A percentile compares a stretch with the other conserved stretches of the same genome.
These are phyloP conservation scores for Zosterops pallidus DNA, from an alignment of 2,113 vertebrate species.

Conservation along the genomic window DNA sequence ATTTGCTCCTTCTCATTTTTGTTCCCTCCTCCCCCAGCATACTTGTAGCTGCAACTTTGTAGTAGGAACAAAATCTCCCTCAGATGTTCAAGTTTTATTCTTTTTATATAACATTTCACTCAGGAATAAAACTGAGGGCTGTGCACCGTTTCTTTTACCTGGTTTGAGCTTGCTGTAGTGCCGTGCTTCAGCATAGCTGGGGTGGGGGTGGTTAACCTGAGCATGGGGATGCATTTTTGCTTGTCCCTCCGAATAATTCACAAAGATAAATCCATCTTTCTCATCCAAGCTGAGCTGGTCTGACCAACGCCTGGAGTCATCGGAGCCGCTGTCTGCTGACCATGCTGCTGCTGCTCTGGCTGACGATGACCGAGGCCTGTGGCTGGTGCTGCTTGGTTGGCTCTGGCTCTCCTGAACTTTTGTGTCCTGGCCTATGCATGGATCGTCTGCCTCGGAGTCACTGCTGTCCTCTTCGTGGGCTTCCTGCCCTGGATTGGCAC, in stretches of 20 bases:
- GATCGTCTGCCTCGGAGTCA: constrained; percentile 91
- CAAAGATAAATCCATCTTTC: constrained; percentile 96
- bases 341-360: constrained; percentile 77
- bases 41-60: not conserved
- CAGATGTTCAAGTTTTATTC: not conserved
- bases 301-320: constrained; percentile 94
- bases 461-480: constrained; percentile 94
- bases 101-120: not conserved
- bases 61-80: not conserved
- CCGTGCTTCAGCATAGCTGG: constrained; percentile 65
- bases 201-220: constrained; percentile 68
- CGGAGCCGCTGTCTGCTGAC: constrained; percentile 87
- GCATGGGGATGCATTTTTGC: constrained; percentile 71
- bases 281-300: constrained; percentile 96
- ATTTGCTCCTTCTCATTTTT: not conserved
- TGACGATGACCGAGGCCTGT: constrained; percentile 80
- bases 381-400: constrained; percentile 80
- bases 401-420: constrained; percentile 72
- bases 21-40: not conserved
- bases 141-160: constrained; percentile 51
- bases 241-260: constrained; percentile 95
- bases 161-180: constrained; percentile 80
- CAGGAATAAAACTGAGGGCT: not conserved
- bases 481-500: constrained; percentile 78
- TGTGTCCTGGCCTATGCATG: constrained; percentile 78